Evolutionary conservation across 2,888 invertebrate genomes (phyloP), one percentile per base, ranked within the genome.

Genomic region (Archips xylosteana): DNA sequence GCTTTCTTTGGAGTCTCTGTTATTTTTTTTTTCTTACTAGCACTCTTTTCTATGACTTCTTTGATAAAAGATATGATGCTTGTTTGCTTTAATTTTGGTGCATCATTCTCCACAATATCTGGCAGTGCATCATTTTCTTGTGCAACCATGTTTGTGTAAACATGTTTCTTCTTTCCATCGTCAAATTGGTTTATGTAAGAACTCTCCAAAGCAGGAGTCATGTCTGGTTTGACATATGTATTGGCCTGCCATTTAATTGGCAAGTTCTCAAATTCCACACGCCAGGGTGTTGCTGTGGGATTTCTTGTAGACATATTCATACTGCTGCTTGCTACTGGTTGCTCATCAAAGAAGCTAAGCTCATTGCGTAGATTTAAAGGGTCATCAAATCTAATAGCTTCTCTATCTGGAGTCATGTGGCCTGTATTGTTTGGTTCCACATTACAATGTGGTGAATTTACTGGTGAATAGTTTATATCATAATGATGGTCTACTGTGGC

Each of bases 141-240:
- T 23, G 84, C 78, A 6, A 90, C 76, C 71, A 94, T 81, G 72
- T 92, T 89, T 13, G 93, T 93, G 75, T 93, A 94, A 1, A 94
- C 91, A 90, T 94, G 92, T 82, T 91, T 92, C 80, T 89, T 92
- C 75, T 85, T 91, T 15, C 76, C 79, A 13, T 78, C 79, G 42
- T 89, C 89, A 79, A 87, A 86, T 61, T 86, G 81, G 74, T 89
- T 89, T 0, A 93, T 86, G 71, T 91, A 94, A 5, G 94, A 94
- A 71, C 89, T 86, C 75, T 94, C 94, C 23, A 93, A 87, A 12
- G 95, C 92, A 57, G 95, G 95, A 60, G 95, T 95, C 95, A 95
- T 94, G 74, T 94, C 92, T 9, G 94, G 77, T 78, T 95, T 95
- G 0, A 94, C 85, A 82, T 94, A 92, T 6, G 91, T 86, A 75